Evolutionary conservation across 2,888 invertebrate genomes (phyloP).

Genomic region (Caenorhabditis doughertyi): DNA sequence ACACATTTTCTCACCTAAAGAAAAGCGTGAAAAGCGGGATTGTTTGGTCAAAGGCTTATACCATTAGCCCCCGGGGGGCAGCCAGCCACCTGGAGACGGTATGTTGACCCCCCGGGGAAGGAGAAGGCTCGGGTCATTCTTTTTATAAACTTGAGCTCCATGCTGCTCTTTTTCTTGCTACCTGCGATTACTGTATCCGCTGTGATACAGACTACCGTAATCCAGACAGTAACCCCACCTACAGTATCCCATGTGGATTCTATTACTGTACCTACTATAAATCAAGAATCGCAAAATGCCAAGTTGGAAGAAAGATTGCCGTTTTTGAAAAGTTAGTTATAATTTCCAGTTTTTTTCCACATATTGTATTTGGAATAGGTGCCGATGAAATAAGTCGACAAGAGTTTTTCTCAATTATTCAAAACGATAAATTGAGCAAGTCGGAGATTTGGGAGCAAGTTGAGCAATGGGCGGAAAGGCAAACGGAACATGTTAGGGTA

Average conservation of each 20-base stretch:
- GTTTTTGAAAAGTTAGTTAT: conserved; percentile 50
- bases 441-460: conserved; percentile 60
- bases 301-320: conserved; percentile 47
- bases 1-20: background rate
- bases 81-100: conserved; percentile 29
- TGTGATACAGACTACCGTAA: conserved; percentile 2
- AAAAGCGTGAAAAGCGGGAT: conserved; percentile 23
- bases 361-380: conserved; percentile 7
- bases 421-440: conserved; percentile 51
- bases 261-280: conserved; percentile 39
- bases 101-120: background rate
- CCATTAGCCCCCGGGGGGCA: conserved; percentile 44
- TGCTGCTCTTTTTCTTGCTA: conserved; percentile 22
- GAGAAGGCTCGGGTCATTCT: background rate
- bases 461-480: conserved; percentile 53
- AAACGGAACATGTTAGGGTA: conserved; percentile 20
- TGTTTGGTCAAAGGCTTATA: conserved; percentile 48
- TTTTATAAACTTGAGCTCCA: conserved; percentile 10
- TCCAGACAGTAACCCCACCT: conserved; percentile 9
- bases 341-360: no score
- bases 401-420: conserved; percentile 61
- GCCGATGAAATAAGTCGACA: conserved; percentile 46
- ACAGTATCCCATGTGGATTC: conserved; percentile 11
- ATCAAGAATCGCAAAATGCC: conserved; percentile 11
- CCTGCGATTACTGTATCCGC: background rate